Base-by-base conservation (phyloP, 2,797 vertebrate genomes). In the Rhinogobio ventralis region DNA sequence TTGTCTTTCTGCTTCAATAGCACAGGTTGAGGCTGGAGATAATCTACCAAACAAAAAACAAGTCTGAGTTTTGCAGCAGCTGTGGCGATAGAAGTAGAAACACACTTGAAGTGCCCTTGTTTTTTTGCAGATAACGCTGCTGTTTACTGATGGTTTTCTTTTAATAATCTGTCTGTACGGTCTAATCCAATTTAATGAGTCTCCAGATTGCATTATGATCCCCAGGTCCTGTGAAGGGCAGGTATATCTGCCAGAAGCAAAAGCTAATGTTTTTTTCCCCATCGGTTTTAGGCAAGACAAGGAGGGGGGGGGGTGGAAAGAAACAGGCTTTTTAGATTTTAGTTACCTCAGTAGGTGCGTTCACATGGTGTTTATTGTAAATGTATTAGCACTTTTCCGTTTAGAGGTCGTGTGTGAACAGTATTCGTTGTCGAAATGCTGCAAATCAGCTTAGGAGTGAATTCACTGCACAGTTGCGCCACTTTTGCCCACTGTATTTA, bases 101-200 rank as follows among this genome's bases (percentile, higher is more conserved):
- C 68, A 79, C 83, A 67, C 84, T 85, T 78, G 81, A 84, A 66
- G 81, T 84, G 87, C 73, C 87, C 86, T 89, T 89, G 79, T 87
- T 82, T 89, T 75, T 67, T 46, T 45, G 64, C 76, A 80, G 86
- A 85, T 82, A 83, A 78, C 85, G 8, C 28, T 10, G 10, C 79
- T 87, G 86, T 94, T 94, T 93, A 94, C 92, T 94, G 91, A 95
- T 94, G 94, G 94, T 93, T 90, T 94, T 92, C 83, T 95, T 96
- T 95, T 95, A 95, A 95, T 95, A 93, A 93, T 95, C 95, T 95
- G 94, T 94, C 92, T 91, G 94, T 95, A 94, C 92, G 92, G 95
- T 94, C 91, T 95, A 95, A 95, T 96, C 94, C 94, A 92, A 91
- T 94, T 96, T 96, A 96, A 96, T 96, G 95, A 96, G 95, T 94